Evolutionary conservation across 2,113 vertebrate species (phyloP), one percentile per base, ranked within the genome.

Genomic region (Dolichotis patagonum): DNA sequence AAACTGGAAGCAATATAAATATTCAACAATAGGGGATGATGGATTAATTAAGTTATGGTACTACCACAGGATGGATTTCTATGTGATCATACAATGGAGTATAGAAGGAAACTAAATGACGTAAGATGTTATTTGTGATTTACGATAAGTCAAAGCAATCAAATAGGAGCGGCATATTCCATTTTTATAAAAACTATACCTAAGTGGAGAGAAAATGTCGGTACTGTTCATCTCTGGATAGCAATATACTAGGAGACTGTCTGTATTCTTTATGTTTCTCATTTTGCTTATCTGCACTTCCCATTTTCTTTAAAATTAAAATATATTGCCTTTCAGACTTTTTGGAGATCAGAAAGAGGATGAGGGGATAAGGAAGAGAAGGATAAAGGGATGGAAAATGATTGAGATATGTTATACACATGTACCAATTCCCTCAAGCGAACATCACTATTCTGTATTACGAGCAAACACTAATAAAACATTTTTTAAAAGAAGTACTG

Each of bases 231-330:
- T 87, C 14, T 83, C 20, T 84, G 28, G 13, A 58, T 94, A 32
- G 26, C 28, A n/a, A 67, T 54, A 35, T 35, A 81, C 49, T 49
- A 56, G n/a, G 2, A 80, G 49, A 19, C 38, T 75, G 28, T 88
- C 52, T 24, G 8, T 19, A 14, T 13, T 43, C 46, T 90, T 65
- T 28, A 69, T 49, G 16, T 67, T 94, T 35, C 85, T 92, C 78
- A 49, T 93, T 96, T 94, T 56, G 52, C 35, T 95, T 94, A 84
- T 77, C 82, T 83, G 28, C 95, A 49, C 87, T 84, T 95, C 43
- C 52, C 86, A 75, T 35, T 86, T 86, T 49, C 77, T 69, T 67
- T 78, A 91, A 84, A 69, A 90, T 94, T 65, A 93, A 94, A 94
- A 81, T 77, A 26, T 20, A 82, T 71, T 67, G 28, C 24, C 41